Evolutionary conservation across 2,888 invertebrate genomes (phyloP), one percentile per base, ranked within the genome.

Genomic region (Hylaea fasciaria): DNA sequence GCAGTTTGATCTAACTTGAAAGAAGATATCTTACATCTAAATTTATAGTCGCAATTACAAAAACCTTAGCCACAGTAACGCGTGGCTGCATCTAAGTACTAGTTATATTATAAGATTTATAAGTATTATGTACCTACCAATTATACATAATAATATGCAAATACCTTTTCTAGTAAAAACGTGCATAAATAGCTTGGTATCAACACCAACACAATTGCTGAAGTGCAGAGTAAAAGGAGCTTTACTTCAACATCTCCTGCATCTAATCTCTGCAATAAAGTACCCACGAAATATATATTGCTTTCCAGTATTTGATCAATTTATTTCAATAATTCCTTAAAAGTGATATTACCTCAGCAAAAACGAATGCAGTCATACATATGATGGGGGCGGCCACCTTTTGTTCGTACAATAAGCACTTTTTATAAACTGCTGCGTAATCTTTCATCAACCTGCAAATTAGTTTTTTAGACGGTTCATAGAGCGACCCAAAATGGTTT

Each of bases 111-210:
- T 22, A 22, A 22, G 5, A 5, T 22, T 3, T 22, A 5, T 22
- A 5, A 3, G 22, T 22, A 22, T 22, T 3, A 22, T 5, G n/a
- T n/a, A n/a, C n/a, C n/a, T n/a, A n/a, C n/a, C n/a, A n/a, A n/a
- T n/a, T n/a, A n/a, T n/a, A n/a, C n/a, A n/a, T n/a, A n/a, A n/a
- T n/a, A n/a, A n/a, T n/a, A n/a, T 43, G 13, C 29, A 41, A 13
- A 1, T 55, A 71, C 71, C 68, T 71, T 71, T 48, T 63, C 59
- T 12, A 55, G 14, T 47, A 71, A 57, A 29, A 61, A 43, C 7
- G 69, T 66, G 51, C 68, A 68, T 43, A 71, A 53, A 51, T 49
- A 64, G 47, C 54, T 60, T 11, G 71, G 71, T 37, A 69, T 45
- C n/a, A 50, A 62, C 3, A 52, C 32, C 13, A 66, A 32, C 11